These are phyloP conservation scores for Bettongia penicillata DNA, from an alignment of 2,113 vertebrate genomes.

Conservation along the genomic window DNA sequence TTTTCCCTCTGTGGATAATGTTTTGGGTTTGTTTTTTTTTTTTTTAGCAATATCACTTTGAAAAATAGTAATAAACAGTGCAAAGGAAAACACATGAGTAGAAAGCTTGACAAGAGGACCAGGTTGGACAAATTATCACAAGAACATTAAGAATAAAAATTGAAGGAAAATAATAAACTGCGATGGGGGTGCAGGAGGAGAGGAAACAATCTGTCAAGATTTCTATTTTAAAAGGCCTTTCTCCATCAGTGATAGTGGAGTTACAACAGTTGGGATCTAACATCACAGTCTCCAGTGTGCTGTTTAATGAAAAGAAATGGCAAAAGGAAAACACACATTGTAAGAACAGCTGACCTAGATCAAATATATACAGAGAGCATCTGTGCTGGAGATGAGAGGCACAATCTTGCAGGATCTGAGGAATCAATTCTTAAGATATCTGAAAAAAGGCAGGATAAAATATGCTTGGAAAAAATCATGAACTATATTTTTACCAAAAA, in stretches of 20 bases:
- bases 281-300: background rate
- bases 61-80: background rate
- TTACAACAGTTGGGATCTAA: background rate
- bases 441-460: background rate
- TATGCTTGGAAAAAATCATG: background rate
- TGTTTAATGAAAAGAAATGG: background rate
- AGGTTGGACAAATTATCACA: background rate
- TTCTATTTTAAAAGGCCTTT: background rate
- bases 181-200: no score
- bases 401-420: background rate
- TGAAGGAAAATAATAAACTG: background rate
- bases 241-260: background rate
- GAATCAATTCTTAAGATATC: background rate
- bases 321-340: background rate
- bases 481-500: background rate
- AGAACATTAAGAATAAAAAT: background rate
- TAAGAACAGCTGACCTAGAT: background rate
- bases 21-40: no score
- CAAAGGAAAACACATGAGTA: background rate
- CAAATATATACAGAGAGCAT: background rate
- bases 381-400: background rate
- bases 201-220: background rate
- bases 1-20: background rate
- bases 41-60: background rate
- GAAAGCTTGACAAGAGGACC: background rate